Conservation (phyloP, 2,113 vertebrate genomes). For the Dendrocopos noguchii region DNA sequence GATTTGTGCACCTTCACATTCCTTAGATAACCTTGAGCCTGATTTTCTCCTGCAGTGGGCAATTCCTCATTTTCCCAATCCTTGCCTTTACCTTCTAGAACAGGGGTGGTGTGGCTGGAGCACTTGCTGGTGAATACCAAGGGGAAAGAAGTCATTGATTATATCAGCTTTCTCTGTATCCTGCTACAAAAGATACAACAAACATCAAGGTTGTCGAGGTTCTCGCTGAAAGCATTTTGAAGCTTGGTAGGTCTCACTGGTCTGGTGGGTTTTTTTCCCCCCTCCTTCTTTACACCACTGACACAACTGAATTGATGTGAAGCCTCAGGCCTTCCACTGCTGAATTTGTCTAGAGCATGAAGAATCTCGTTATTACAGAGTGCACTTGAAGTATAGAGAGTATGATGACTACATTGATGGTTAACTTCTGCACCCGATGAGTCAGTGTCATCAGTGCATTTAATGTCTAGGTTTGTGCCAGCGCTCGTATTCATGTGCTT, state of each 20-base stretch:
- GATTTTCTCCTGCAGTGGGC: neutral
- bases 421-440: constrained; percentile 55
- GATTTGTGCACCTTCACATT: neutral
- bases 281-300: neutral
- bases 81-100: neutral
- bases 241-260: neutral
- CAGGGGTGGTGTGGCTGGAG: neutral
- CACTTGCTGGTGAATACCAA: neutral
- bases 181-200: neutral
- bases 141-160: neutral
- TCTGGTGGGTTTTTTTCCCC: neutral
- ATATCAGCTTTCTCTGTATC: neutral
- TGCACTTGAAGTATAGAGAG: constrained; percentile 27
- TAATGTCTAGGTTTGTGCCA: constrained; percentile 45
- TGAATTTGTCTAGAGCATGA: constrained; percentile 56
- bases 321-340: constrained; percentile 41
- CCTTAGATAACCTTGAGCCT: neutral
- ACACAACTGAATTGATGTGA: constrained; percentile 44
- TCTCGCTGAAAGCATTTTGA: constrained; percentile 6
- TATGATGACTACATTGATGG: constrained; percentile 39
- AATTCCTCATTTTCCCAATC: neutral
- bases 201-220: neutral
- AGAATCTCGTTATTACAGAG: constrained; percentile 65
- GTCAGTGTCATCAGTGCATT: constrained; percentile 54
- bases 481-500: constrained; percentile 8